These are phyloP conservation scores for Chrysina gloriosa DNA, from an alignment of 2,888 invertebrate species.

Conservation along the genomic window DNA sequence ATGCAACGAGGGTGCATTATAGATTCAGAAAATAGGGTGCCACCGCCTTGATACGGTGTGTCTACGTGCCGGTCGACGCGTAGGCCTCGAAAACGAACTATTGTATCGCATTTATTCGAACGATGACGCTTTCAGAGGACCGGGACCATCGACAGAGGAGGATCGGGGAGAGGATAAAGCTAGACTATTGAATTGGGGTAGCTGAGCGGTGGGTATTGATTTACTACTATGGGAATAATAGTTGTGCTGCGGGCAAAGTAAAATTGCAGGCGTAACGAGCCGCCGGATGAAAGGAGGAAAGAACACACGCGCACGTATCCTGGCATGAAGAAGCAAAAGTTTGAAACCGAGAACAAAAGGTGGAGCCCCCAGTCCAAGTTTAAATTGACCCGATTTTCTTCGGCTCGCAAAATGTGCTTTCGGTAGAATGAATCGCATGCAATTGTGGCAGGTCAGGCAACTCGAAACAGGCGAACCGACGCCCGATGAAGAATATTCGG, in stretches of 20 bases:
- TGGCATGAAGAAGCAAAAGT: too few relatives aligned
- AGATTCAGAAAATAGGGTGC: slow-evolving; percentile 6
- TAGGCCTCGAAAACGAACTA: slow-evolving; percentile 17
- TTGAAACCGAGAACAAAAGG: slow-evolving; percentile 19
- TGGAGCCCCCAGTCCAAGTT: neutral
- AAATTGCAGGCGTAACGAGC: slow-evolving; percentile 32
- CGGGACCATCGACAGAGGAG: neutral
- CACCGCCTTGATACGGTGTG: neutral
- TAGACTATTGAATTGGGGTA: slow-evolving; percentile 40
- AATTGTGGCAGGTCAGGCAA: slow-evolving; percentile 41
- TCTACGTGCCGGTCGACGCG: slow-evolving; percentile 15
- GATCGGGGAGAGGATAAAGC: slow-evolving; percentile 21
- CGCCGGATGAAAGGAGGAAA: neutral
- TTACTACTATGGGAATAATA: slow-evolving; percentile 38
- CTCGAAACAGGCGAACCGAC: neutral
- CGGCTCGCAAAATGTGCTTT: neutral
- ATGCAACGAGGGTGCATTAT: slow-evolving; percentile 20
- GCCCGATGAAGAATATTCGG: slow-evolving; percentile 15
- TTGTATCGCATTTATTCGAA: slow-evolving; percentile 34
- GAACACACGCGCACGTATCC: too few relatives aligned
- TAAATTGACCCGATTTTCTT: slow-evolving; percentile 11
- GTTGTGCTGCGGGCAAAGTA: neutral
- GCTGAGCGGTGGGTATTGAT: slow-evolving; percentile 25
- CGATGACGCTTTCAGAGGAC: slow-evolving; percentile 14
- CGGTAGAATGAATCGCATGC: slow-evolving; percentile 20